Conservation (phyloP, 2,113 vertebrate species). For the Xiphias gladius region DNA sequence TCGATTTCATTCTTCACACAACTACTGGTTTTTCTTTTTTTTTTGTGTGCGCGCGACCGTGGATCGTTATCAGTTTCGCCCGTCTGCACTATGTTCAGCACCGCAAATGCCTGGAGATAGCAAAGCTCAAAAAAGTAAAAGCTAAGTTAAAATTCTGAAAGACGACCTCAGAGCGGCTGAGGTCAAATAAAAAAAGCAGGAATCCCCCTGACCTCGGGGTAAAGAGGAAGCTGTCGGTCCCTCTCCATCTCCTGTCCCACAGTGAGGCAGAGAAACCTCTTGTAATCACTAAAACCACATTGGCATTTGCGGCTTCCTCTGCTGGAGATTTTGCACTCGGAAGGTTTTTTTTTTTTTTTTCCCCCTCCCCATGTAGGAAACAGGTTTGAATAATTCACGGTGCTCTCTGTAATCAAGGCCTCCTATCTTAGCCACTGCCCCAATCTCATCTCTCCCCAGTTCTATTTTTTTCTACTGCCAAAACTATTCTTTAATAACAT, state of each 20-base stretch:
- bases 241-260: conserved; percentile 29
- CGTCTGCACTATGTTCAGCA: not conserved
- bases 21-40: too few species aligned
- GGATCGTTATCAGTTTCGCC: not conserved
- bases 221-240: not conserved
- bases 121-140: not conserved
- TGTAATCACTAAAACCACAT: conserved; percentile 56
- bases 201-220: not conserved
- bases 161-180: conserved; percentile 5
- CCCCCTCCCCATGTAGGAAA: not conserved
- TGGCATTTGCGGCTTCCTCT: conserved; percentile 28
- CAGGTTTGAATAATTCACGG: conserved; percentile 65
- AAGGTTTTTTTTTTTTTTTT: conserved; percentile 3
- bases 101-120: conserved; percentile 9
- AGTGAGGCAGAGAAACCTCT: conserved; percentile 31
- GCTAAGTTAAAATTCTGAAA: not conserved
- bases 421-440: conserved; percentile 17
- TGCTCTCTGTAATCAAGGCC: conserved; percentile 27
- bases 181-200: conserved; percentile 16
- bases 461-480: conserved; percentile 12
- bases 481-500: conserved; percentile 68
- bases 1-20: too few species aligned
- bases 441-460: conserved; percentile 4
- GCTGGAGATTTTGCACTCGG: conserved; percentile 41
- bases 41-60: too few species aligned